Conservation (phyloP, 2,113 vertebrate species). For the Hiodon tergisus region DNA sequence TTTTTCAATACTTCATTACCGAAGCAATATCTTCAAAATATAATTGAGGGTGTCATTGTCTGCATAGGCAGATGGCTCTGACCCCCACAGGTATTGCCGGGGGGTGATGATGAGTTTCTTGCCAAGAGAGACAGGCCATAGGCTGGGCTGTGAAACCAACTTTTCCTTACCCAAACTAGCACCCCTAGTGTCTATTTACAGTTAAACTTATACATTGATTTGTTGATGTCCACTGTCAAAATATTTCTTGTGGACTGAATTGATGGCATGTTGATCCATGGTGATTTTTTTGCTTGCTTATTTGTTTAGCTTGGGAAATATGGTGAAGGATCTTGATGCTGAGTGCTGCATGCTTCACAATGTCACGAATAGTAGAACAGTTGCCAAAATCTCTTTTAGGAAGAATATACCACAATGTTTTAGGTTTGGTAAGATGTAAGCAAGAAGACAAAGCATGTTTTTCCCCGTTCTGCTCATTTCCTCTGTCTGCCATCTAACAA, state of each 20-base stretch:
- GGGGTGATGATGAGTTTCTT: background rate
- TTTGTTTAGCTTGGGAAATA: no score
- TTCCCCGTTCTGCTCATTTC: no score
- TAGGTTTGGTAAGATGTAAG: background rate
- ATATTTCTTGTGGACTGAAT: background rate
- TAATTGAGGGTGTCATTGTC: background rate
- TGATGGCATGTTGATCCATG: background rate
- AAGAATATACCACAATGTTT: background rate
- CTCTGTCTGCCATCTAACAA: no score
- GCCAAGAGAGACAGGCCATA: conserved; percentile 4
- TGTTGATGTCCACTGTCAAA: background rate
- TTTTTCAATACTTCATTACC: background rate
- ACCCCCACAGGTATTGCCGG: background rate
- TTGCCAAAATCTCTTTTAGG: background rate
- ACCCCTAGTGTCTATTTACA: background rate
- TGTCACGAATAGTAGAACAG: no score
- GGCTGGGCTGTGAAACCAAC: background rate
- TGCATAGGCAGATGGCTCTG: background rate
- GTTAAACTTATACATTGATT: background rate
- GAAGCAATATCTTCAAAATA: background rate
- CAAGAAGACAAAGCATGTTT: background rate
- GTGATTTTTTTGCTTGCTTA: background rate
- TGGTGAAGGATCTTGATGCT: no score
- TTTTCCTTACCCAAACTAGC: background rate
- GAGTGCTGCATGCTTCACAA: no score